Evolutionary conservation across 1,140 invertebrate species (phyloP).

Genomic region (Euwallacea similis): DNA sequence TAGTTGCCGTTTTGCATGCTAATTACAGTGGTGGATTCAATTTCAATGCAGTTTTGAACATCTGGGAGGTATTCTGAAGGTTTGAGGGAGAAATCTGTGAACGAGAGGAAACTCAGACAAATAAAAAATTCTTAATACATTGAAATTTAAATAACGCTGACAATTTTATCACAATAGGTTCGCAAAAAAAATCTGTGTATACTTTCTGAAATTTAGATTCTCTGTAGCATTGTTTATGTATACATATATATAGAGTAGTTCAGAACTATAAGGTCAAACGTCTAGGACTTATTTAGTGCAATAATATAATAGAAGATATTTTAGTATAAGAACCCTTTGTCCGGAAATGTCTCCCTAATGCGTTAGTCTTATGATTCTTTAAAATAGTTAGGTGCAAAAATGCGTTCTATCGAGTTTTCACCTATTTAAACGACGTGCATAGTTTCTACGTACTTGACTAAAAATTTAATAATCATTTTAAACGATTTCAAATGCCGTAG

Average conservation of each 20-base stretch:
- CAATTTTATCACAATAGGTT: no score
- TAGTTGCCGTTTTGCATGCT: conserved; percentile 43
- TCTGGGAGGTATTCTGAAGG: conserved; percentile 41
- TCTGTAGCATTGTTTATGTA: no score
- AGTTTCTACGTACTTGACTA: no score
- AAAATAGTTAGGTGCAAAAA: not conserved
- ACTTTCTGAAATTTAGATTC: no score
- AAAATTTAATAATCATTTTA: no score
- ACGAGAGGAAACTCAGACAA: not conserved
- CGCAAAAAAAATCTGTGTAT: no score
- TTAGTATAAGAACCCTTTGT: not conserved
- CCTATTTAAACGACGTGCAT: no score
- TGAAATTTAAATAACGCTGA: no score
- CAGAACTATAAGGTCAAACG: not conserved
- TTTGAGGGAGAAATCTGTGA: conserved; percentile 31
- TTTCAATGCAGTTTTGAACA: conserved; percentile 48
- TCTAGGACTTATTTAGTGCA: not conserved
- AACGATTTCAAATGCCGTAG: no score
- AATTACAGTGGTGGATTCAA: conserved; percentile 45
- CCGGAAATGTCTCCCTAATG: not conserved
- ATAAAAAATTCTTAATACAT: no score
- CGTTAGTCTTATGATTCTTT: not conserved
- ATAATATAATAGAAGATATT: not conserved
- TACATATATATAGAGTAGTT: not conserved
- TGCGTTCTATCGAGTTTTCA: not conserved